Conservation (phyloP, 1,140 invertebrate species). For the Bombyx mori region DNA sequence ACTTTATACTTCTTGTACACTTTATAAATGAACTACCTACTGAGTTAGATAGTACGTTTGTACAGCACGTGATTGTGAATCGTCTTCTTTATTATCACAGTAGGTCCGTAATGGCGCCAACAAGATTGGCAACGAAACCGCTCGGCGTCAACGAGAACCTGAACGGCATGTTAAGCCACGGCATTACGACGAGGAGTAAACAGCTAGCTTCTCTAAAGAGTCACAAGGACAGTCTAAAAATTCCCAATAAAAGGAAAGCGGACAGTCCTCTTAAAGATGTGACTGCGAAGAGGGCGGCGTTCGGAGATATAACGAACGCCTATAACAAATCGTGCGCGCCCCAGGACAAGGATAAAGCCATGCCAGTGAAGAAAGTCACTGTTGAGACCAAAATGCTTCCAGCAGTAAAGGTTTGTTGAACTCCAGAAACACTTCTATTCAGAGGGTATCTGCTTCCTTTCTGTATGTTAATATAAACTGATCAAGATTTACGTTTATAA, state of each 20-base stretch:
- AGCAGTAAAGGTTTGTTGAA: constrained; percentile 56
- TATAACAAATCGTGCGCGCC: constrained; percentile 51
- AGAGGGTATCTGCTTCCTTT: not conserved
- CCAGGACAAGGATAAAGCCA: constrained; percentile 49
- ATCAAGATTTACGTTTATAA: no score
- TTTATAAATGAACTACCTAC: constrained; percentile 1
- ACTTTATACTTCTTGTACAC: constrained; percentile 5
- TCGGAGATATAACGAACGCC: constrained; percentile 85
- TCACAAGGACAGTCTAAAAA: constrained; percentile 49
- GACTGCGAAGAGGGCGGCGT: constrained; percentile 77
- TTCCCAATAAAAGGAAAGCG: constrained; percentile 71
- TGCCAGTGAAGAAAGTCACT: constrained; percentile 66
- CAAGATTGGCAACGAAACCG: constrained; percentile 65
- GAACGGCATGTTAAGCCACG: constrained; percentile 49
- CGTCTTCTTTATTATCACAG: constrained; percentile 25
- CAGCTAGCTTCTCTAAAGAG: constrained; percentile 58
- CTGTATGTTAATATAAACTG: no score
- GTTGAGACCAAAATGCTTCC: constrained; percentile 69
- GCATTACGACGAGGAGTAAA: constrained; percentile 63
- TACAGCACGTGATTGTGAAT: constrained; percentile 36
- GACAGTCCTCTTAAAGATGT: constrained; percentile 72
- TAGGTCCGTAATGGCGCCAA: constrained; percentile 71
- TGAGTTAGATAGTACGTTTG: constrained; percentile 14
- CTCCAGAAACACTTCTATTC: not conserved
- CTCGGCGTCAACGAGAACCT: constrained; percentile 64